Conservation (phyloP, 2,888 invertebrate species). For the Volucella bombylans region DNA sequence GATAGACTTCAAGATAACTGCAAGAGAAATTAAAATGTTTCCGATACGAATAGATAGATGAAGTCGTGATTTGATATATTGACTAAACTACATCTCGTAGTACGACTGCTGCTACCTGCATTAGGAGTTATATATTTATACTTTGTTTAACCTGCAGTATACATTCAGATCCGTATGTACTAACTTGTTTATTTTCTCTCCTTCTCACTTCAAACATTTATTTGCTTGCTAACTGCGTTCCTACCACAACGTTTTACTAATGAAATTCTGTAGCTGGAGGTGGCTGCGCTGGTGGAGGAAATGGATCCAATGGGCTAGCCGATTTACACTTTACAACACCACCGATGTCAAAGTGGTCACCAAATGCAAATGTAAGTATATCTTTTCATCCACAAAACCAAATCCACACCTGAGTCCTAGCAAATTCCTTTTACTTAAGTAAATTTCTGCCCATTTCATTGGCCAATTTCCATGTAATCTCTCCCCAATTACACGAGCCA, state of each 20-base stretch:
- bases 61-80: too few relatives aligned
- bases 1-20: too few relatives aligned
- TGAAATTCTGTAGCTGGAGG: slow-evolving; percentile 64
- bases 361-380: slow-evolving; percentile 81
- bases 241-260: background rate
- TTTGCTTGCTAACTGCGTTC: slow-evolving; percentile 37
- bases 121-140: too few relatives aligned
- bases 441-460: slow-evolving; percentile 40
- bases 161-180: too few relatives aligned
- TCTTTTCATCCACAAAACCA: slow-evolving; percentile 30
- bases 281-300: slow-evolving; percentile 70
- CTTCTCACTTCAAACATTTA: slow-evolving; percentile 7
- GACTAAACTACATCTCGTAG: background rate
- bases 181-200: background rate
- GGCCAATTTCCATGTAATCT: slow-evolving; percentile 40
- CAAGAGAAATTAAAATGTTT: too few relatives aligned
- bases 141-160: too few relatives aligned
- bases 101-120: background rate
- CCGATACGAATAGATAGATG: too few relatives aligned
- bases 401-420: slow-evolving; percentile 55
- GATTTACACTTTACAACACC: slow-evolving; percentile 80
- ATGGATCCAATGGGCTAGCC: slow-evolving; percentile 74
- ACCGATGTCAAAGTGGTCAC: slow-evolving; percentile 81
- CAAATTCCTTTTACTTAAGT: slow-evolving; percentile 50
- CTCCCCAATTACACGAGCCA: slow-evolving; percentile 43